Evolutionary conservation across 2,797 vertebrate genomes (phyloP).

Genomic region (Staurois parvus): DNA sequence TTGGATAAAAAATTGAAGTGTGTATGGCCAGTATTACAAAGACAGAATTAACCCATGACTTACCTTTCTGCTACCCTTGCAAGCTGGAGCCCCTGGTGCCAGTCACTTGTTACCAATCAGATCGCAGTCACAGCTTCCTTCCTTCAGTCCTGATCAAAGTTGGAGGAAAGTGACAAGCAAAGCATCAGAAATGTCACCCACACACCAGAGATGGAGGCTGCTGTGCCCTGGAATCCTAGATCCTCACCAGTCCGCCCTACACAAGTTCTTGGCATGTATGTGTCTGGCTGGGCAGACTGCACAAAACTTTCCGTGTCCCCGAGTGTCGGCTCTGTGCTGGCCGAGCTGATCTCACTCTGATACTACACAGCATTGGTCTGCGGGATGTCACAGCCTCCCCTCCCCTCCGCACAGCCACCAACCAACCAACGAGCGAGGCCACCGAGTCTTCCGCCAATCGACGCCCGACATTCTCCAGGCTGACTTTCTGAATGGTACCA

Average conservation of each 20-base stretch:
- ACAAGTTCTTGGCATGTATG: constrained; percentile 1
- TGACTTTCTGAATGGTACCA: constrained; percentile 59
- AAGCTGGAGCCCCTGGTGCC: too few relatives aligned
- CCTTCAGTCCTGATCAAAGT: neutral
- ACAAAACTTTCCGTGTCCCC: constrained; percentile 10
- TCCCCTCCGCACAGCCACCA: constrained; percentile 51
- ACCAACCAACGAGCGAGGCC: constrained; percentile 41
- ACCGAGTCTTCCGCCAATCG: constrained; percentile 44
- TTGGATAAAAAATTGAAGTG: too few relatives aligned
- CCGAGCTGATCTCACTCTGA: constrained; percentile 35
- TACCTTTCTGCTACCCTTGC: too few relatives aligned
- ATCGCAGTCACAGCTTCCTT: neutral
- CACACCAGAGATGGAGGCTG: neutral
- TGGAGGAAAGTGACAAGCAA: neutral
- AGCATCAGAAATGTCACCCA: constrained; percentile 2
- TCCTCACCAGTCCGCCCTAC: neutral
- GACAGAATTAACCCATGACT: too few relatives aligned
- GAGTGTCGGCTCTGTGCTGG: constrained; percentile 23
- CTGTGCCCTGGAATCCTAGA: constrained; percentile 8
- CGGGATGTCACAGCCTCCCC: constrained; percentile 57
- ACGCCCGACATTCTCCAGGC: neutral
- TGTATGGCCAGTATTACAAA: too few relatives aligned
- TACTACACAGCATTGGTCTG: constrained; percentile 27
- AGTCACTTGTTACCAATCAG: too few relatives aligned
- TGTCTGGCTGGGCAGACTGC: too few relatives aligned